phyloP scores from a whole-genome alignment of 2,888 invertebrate species.

The Acleris holmiana region DNA sequence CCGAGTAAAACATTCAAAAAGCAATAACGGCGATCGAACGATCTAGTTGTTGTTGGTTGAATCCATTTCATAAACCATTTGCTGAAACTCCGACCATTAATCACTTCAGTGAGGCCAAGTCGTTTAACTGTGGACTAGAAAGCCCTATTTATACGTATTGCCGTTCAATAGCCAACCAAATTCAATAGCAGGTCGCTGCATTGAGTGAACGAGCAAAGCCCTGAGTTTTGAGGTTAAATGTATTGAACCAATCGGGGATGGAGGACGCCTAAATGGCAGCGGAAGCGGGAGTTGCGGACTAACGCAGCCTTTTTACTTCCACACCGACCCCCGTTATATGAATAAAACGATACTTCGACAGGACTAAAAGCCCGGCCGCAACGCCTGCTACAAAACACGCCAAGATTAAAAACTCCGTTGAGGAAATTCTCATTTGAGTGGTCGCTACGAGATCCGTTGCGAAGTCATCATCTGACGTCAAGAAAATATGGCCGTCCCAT shows the following conservation, averaged over 20 bases:
- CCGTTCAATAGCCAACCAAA: conserved; percentile 3
- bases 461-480: conserved; percentile 38
- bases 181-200: conserved; percentile 22
- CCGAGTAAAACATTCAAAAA: background rate
- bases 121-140: conserved; percentile 32
- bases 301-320: conserved; percentile 48
- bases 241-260: conserved; percentile 36
- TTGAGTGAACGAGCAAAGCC: conserved; percentile 32
- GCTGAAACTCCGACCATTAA: conserved; percentile 33
- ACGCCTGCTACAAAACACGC: conserved; percentile 33
- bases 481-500: conserved; percentile 40
- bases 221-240: conserved; percentile 34
- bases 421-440: conserved; percentile 20
- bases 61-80: conserved; percentile 31
- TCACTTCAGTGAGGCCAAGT: conserved; percentile 29
- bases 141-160: conserved; percentile 32
- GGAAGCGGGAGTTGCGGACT: conserved; percentile 39
- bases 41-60: conserved; percentile 11
- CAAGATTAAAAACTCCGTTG: conserved; percentile 27
- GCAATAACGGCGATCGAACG: too few species aligned
- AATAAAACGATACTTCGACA: conserved; percentile 48
- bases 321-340: conserved; percentile 54
- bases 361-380: conserved; percentile 39
- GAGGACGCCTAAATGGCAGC: conserved; percentile 36
- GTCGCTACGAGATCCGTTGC: conserved; percentile 22